Percentiles rank a stretch among this genome's conserved stretches.
Conservation (phyloP, 1,140 invertebrate species). For the Pseudomyrmex dendroicus region DNA sequence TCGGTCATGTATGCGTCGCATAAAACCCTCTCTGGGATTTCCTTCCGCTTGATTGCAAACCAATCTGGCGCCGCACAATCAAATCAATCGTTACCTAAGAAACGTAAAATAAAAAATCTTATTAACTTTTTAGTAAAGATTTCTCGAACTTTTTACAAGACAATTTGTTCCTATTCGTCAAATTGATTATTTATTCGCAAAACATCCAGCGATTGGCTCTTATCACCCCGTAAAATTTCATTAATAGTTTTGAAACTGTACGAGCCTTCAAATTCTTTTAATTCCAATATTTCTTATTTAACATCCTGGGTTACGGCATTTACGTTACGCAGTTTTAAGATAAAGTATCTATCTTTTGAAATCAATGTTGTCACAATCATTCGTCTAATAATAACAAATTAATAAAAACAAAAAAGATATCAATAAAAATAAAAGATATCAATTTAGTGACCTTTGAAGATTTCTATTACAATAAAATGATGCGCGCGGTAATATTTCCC, state of each 20-base stretch:
- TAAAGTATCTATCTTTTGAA: neutral
- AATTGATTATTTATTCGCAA: neutral
- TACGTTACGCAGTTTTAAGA: neutral
- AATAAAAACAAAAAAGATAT: neutral
- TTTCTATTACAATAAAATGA: constrained; percentile 3
- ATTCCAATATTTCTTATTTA: neutral
- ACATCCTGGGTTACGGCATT: neutral
- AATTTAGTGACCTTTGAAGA: neutral
- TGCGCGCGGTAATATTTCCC: neutral
- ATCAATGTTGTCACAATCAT: neutral
- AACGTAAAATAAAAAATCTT: neutral
- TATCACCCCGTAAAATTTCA: no score
- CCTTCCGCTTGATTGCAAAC: constrained; percentile 31
- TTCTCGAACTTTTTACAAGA: no score
- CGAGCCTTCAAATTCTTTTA: no score
- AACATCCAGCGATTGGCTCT: no score
- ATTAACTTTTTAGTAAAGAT: neutral
- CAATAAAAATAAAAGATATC: neutral
- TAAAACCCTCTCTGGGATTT: constrained; percentile 15
- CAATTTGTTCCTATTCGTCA: neutral
- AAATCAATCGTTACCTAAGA: neutral
- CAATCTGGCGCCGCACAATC: constrained; percentile 3
- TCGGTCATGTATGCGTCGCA: constrained; percentile 41
- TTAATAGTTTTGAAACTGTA: no score
- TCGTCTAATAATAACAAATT: neutral